Evolutionary conservation across 2,888 invertebrate genomes (phyloP).

Genomic region (Heliconius ethilla): DNA sequence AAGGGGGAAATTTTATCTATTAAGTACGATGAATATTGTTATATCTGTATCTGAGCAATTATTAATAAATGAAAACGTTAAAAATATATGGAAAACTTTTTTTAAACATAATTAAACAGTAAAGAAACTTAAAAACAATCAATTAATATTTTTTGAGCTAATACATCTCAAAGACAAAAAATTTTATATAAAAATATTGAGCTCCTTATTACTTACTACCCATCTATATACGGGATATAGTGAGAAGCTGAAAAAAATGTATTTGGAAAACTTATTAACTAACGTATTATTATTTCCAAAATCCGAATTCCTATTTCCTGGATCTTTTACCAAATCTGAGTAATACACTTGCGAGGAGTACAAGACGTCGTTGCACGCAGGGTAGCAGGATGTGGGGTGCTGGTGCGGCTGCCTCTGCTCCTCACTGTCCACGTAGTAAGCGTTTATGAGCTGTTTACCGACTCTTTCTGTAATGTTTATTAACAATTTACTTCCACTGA

Average conservation of each 20-base stretch:
- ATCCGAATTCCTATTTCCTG: constrained; percentile 29
- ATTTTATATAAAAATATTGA: too few species aligned
- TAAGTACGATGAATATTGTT: background rate
- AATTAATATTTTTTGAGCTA: too few species aligned
- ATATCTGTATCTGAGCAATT: too few species aligned
- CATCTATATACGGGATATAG: too few species aligned
- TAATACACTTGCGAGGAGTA: constrained; percentile 75
- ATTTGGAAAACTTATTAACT: background rate
- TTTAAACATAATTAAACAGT: too few species aligned
- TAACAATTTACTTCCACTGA: background rate
- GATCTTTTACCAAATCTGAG: constrained; percentile 61
- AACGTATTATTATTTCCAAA: constrained; percentile 39
- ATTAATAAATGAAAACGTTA: too few species aligned
- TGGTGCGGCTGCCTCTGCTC: constrained; percentile 56
- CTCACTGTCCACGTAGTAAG: constrained; percentile 70
- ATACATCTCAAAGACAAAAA: too few species aligned
- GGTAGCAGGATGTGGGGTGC: constrained; percentile 65
- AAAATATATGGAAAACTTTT: too few species aligned
- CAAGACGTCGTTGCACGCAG: constrained; percentile 72
- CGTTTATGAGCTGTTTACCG: constrained; percentile 66
- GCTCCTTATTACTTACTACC: too few species aligned
- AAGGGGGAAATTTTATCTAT: too few species aligned
- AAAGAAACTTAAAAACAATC: too few species aligned
- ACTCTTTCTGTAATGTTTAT: constrained; percentile 56
- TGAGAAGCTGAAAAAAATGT: constrained; percentile 35